Base-by-base conservation (phyloP, 2,888 invertebrate genomes). In the Parasteatoda lunata region DNA sequence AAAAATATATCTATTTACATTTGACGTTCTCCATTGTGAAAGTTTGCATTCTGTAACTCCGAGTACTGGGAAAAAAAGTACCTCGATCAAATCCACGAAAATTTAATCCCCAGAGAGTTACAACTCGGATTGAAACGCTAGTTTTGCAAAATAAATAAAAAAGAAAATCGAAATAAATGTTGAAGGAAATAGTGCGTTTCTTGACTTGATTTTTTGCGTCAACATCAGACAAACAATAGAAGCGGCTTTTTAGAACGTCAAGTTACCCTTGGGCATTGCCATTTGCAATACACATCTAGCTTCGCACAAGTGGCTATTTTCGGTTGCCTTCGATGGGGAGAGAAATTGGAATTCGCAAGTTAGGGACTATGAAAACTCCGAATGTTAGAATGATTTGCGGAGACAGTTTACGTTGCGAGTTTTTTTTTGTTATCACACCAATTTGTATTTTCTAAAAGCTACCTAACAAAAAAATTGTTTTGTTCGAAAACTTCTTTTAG, bases 51-150 rank as follows among this genome's bases (percentile, higher is more conserved):
- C 30, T 30, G 30, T 30, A 1, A 30, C 30, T 30, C 30, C 30
- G 30, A 30, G 30, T 30, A 30, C 30, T 1, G 30, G 30, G 30
- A 47, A 71, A 77, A 79, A 73, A 70, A 71, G 47, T 64, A 69
- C 76, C 64, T 66, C 80, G 80, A 80, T 85, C 76, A 66, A 76
- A 76, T 80, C 80, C 77, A 11, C 30, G 30, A 49, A 85, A 77
- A 85, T 85, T 85, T 85, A 84, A 85, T 85, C 80, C 80, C 66
- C 64, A 80, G 70, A 54, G 79, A 85, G 80, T 71, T 85, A 77
- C 54, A 45, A 64, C 11, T 9, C 59, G 7, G 69, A 69, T 70
- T 15, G 54, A 73, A 78, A 48, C 13, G 72, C 30, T 51, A 30
- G 48, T n/a, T 51, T 15, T 49, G 68, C 45, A 73, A 30, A 84